Conservation (phyloP, 2,888 invertebrate species). For the Smittia aterrima region DNA sequence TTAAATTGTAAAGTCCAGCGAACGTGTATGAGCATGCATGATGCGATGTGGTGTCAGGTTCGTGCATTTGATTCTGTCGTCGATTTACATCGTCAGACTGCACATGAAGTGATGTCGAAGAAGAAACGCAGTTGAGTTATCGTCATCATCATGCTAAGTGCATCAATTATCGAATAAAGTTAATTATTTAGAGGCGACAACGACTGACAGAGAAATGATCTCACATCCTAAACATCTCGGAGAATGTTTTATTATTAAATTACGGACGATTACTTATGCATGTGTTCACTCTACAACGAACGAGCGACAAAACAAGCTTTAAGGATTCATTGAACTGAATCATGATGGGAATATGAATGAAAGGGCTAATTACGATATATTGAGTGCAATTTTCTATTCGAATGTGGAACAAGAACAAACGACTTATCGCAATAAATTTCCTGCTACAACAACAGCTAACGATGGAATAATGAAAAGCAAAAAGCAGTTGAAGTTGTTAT, state of each 20-base stretch:
- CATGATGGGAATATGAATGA: constrained; percentile 24
- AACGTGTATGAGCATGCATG: constrained; percentile 18
- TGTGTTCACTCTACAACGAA: constrained; percentile 14
- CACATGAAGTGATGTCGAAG: no score
- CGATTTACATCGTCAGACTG: no score
- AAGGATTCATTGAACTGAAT: constrained; percentile 31
- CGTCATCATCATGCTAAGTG: constrained; percentile 27
- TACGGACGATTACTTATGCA: constrained; percentile 31
- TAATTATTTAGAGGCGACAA: constrained; percentile 6
- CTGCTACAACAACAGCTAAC: background rate
- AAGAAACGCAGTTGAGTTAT: no score
- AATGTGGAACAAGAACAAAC: background rate
- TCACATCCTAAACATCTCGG: background rate
- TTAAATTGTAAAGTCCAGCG: constrained; percentile 29
- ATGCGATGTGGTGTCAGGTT: no score
- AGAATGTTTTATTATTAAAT: constrained; percentile 28
- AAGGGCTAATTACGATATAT: constrained; percentile 21
- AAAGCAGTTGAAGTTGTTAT: background rate
- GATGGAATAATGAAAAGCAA: background rate
- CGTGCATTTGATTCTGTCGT: no score
- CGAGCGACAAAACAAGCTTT: background rate
- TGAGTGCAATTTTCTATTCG: background rate
- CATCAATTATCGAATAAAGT: constrained; percentile 33
- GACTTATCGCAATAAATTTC: background rate
- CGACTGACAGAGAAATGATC: no score